Base-by-base conservation (phyloP, 2,113 vertebrate species). In the Stegostoma tigrinum region DNA sequence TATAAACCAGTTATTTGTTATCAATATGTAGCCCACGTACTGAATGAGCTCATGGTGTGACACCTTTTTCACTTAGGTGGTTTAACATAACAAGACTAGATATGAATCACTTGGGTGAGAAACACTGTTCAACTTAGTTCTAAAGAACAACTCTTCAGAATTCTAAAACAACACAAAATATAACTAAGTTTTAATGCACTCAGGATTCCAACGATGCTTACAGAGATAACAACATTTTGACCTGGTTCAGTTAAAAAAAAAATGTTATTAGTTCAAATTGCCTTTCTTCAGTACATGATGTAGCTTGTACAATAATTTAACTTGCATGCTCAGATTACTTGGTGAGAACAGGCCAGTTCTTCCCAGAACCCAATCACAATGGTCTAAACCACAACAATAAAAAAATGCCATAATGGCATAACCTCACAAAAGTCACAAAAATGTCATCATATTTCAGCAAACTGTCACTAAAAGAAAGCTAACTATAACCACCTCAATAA, bases 391-490 rank as follows among this genome's bases (percentile, higher is more conserved):
- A 68, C 66, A 94, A 70, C 38, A 72, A 72, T 95, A 95, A 52
- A 72, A 52, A 72, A 34, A 75, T 95, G 42, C 52, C 68, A 70
- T 27, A 27, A 7, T 68, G 93, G 93, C 93, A 72, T 72, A 72
- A 95, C 45, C 30, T 72, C 94, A 95, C 42, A 95, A 95, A 95
- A 72, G 38, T 72, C 68, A 95, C 94, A 95, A 95, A 72, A 95
- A 42, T 70, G 21, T 94, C 87, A 61, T 90, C 87, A 90, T 90
- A 90, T 90, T 90, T 90, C 87, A 90, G 87, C 87, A 70, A 95
- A 72, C 45, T 72, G 68, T 52, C 66, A 95, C 68, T 34, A 61
- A 95, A 72, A 27, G 94, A 93, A 95, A 95, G 67, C 94, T 45
- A 95, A 19, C 94, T 95, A 24, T 95, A 72, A 95, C 42, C 94